Conservation (phyloP, 2,797 vertebrate species). For the Pseudochirops corinnae region DNA sequence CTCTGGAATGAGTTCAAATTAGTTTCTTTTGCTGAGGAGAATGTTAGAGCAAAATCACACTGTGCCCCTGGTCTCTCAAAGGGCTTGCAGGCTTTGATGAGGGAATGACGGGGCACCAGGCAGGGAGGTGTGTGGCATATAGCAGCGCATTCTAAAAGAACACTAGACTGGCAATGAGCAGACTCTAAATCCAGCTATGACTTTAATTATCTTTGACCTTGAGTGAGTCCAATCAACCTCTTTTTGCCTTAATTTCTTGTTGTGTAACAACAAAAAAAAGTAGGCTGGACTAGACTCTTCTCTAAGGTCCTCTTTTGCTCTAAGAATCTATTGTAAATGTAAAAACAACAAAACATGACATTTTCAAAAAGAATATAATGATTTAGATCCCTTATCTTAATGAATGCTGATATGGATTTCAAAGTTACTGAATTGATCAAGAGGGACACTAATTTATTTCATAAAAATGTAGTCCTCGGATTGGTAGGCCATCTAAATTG, state of each 20-base stretch:
- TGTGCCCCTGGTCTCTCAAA: neutral
- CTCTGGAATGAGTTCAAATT: constrained; percentile 2
- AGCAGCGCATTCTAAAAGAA: neutral
- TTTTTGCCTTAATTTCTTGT: neutral
- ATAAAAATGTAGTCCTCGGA: neutral
- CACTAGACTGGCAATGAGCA: neutral
- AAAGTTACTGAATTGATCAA: neutral
- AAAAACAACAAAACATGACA: neutral
- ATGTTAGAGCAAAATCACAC: neutral
- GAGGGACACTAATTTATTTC: neutral
- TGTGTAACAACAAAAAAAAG: neutral
- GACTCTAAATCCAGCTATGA: neutral
- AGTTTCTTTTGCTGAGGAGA: neutral
- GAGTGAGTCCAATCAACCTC: neutral
- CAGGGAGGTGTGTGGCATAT: neutral
- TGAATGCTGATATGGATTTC: neutral
- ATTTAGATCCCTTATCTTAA: neutral
- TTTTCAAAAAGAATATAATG: neutral
- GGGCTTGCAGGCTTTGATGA: neutral
- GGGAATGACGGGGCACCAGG: neutral
- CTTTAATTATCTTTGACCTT: neutral
- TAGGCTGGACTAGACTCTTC: neutral
- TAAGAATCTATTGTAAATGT: neutral
- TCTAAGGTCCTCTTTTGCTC: neutral
- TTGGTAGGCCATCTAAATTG: neutral